Base-by-base conservation (phyloP, 2,113 vertebrate genomes). In the Echinops telfairi region DNA sequence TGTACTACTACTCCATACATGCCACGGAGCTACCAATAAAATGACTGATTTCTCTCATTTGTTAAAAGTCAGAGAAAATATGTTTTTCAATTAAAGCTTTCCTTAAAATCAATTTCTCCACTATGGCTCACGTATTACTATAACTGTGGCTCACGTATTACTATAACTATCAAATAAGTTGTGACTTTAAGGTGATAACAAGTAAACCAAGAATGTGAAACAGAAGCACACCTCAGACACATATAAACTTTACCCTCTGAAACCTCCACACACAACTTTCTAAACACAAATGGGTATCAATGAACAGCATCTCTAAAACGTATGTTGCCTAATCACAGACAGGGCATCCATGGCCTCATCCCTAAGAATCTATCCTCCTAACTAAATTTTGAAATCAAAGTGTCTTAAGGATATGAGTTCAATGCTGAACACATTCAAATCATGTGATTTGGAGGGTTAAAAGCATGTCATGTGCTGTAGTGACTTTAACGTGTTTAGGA, bases 381-480 rank as follows among this genome's bases (percentile, higher is more conserved):
- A 60, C 14, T 25, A 57, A 81, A 73, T 73, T 88, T 27, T 89
- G 70, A 89, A 91, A 29, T 62, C 73, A 92, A 90, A 83, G 23
- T 31, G 6, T 82, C 31, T 3, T 27, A 62, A 60, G 60, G 8
- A 82, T 38, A n/a, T 15, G n/a, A 90, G 40, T 31, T 83, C 84
- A 86, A 71, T 14, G 23, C 47, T 81, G 79, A 87, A 22, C 66
- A 89, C n/a, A 38, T 38, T 81, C 80, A 94, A 76, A 53, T 53
- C 47, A 53, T 12, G 20, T 83, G 77, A 92, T 83, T 66, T 83
- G 40, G 94, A 95, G 77, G 75, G 36, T 88, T 95, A 91, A 90
- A 53, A 40, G 92, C 57, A 81, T 92, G 38, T 89, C 31, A 33
- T 36, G 47, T 40, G 25, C 83, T 94, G 5, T 12, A 19, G 40